Conservation (phyloP, 2,113 vertebrate genomes). For the Sylvicapra grimmia region DNA sequence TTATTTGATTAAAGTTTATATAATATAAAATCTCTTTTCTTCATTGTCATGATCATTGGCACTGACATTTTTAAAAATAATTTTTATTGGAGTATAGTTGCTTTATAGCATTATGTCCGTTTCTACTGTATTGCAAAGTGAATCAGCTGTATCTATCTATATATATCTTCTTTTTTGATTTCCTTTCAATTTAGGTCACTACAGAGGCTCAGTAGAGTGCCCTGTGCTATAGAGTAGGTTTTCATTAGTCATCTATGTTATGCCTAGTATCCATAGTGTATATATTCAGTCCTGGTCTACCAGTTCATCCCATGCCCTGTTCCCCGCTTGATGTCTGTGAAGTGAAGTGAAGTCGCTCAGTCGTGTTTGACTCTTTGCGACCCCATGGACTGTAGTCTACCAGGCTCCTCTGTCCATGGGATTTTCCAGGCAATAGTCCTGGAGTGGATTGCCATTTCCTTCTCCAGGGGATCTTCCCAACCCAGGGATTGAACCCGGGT, state of each 20-base stretch:
- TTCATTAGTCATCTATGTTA: neutral
- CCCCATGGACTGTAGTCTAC: no score
- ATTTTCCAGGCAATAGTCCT: no score
- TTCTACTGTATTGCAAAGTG: neutral
- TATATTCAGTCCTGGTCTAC: neutral
- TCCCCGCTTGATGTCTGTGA: neutral
- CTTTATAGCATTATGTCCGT: neutral
- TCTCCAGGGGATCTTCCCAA: no score
- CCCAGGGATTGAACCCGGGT: no score
- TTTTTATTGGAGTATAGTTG: neutral
- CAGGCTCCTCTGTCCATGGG: no score
- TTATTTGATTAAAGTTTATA: neutral
- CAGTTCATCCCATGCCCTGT: neutral
- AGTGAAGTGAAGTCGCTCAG: no score
- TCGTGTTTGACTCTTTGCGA: no score
- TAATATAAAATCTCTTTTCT: neutral
- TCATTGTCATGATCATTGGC: neutral
- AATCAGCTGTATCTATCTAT: neutral
- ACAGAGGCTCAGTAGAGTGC: neutral
- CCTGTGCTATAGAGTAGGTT: neutral
- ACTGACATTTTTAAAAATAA: neutral
- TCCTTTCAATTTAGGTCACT: neutral
- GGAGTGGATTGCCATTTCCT: no score
- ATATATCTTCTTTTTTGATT: neutral
- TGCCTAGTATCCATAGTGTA: neutral